Conservation (phyloP, 2,888 invertebrate species). For the Rhamnusium bicolor region DNA sequence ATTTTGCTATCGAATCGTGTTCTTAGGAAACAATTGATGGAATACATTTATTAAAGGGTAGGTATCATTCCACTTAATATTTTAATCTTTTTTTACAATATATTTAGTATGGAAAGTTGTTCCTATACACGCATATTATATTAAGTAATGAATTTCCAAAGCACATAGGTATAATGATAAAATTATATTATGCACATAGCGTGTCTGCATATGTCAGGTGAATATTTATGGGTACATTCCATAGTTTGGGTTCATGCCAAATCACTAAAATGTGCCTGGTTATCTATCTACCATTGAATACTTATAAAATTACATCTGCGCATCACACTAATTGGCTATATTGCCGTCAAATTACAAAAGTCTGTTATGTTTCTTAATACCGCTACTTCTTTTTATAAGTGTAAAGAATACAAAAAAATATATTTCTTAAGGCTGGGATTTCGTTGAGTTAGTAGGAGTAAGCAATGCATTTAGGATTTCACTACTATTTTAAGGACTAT, state of each 20-base stretch:
- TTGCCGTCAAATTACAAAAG: conserved; percentile 28
- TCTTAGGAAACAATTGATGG: too few species aligned
- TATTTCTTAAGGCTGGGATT: too few species aligned
- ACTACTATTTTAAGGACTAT: too few species aligned
- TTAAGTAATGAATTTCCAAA: conserved; percentile 54
- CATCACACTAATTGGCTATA: conserved; percentile 6
- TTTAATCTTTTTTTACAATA: too few species aligned
- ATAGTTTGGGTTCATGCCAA: conserved; percentile 62
- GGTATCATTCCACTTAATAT: too few species aligned
- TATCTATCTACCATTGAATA: conserved; percentile 49
- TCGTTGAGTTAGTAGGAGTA: too few species aligned
- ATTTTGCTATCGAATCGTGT: too few species aligned
- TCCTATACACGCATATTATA: conserved; percentile 39
- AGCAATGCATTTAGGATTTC: too few species aligned
- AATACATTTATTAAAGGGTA: too few species aligned
- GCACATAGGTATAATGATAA: conserved; percentile 56
- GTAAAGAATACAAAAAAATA: too few species aligned
- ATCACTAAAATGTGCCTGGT: conserved; percentile 53
- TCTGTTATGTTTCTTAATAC: too few species aligned
- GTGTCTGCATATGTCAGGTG: conserved; percentile 57
- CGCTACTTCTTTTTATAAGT: too few species aligned
- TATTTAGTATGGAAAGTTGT: conserved; percentile 12
- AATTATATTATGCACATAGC: conserved; percentile 59
- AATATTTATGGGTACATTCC: conserved; percentile 62
- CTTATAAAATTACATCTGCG: conserved; percentile 45